phyloP scores from a whole-genome alignment of 1,140 invertebrate species.

The Aphaenogaster rudis region DNA sequence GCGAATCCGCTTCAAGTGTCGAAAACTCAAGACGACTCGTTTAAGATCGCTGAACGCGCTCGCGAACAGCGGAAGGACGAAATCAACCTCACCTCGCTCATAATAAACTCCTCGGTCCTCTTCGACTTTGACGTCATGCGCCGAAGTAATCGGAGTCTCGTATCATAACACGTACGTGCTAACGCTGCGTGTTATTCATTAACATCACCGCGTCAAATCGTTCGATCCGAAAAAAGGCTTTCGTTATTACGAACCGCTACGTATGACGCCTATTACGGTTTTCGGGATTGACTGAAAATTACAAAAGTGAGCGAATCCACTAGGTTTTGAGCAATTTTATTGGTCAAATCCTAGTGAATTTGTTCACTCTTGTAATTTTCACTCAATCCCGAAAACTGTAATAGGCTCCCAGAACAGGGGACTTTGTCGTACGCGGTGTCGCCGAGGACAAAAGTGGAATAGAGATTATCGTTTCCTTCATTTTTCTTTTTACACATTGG shows the following conservation, averaged over 20 bases:
- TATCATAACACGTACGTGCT: background rate
- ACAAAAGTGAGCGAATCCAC: too few species aligned
- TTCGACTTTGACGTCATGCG: slow-evolving; percentile 22
- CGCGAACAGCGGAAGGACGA: background rate
- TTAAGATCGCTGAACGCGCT: slow-evolving; percentile 20
- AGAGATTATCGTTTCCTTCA: background rate
- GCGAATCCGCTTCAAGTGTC: background rate
- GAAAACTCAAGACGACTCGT: slow-evolving; percentile 17
- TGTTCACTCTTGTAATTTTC: too few species aligned
- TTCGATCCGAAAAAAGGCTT: background rate
- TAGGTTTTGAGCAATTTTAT: too few species aligned
- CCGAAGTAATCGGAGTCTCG: background rate
- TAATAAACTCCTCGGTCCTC: slow-evolving; percentile 26
- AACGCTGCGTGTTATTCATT: background rate
- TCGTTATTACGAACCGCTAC: background rate
- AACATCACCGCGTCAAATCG: background rate
- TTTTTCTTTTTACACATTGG: slow-evolving; percentile 6
- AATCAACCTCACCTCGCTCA: background rate
- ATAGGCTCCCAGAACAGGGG: background rate
- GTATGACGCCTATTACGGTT: background rate
- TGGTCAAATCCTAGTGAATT: too few species aligned
- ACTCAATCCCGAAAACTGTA: too few species aligned
- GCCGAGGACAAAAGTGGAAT: background rate
- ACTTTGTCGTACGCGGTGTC: background rate
- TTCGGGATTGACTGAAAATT: too few species aligned